Base-by-base conservation (phyloP, 2,113 vertebrate genomes). In the Pantherophis guttatus region DNA sequence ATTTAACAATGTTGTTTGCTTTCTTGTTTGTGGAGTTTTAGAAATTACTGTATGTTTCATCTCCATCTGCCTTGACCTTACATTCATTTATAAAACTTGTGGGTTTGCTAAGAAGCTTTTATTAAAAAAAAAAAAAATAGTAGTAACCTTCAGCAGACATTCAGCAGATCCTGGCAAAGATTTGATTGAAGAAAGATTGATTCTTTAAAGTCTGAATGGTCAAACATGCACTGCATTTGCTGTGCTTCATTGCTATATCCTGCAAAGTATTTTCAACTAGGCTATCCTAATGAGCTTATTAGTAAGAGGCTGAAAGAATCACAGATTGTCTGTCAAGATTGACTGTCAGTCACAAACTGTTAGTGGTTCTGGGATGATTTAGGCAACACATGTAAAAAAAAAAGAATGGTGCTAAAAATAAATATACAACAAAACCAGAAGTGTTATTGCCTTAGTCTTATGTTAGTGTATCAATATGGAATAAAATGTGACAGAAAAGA, bases 101-200 rank as follows among this genome's bases (percentile, higher is more conserved):
- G 94, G 4, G 89, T 95, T 95, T 96, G n/a, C 5, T 39, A 91
- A 92, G 52, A 88, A 96, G 92, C 4, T 26, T 93, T 19, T 95
- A 95, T 93, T 93, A 17, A 24, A 62, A 70, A 81, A 33, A 88
- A 54, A 86, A 90, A 87, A 85, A 55, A 2, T 50, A 50, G 2
- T 0, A 0, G 21, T 95, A 97, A 97, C 96, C 96, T 98, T 98
- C 96, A 96, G 93, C 93, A 97, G 96, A 96, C 97, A 97, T 98
- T 97, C 95, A 96, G 92, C 87, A 95, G 94, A 97, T 97, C 91
- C 96, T 97, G 96, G 97, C 96, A 97, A 97, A 97, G 95, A 98
- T 98, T 97, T 97, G 97, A 97, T 97, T 97, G 97, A 97, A 96
- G 96, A 94, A 97, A 98, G 97, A 98, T 98, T 98, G 97, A 98